Percentiles rank a stretch among this genome's conserved stretches.
Conservation (phyloP, 2,113 vertebrate genomes). For the Megaleporinus macrocephalus region DNA sequence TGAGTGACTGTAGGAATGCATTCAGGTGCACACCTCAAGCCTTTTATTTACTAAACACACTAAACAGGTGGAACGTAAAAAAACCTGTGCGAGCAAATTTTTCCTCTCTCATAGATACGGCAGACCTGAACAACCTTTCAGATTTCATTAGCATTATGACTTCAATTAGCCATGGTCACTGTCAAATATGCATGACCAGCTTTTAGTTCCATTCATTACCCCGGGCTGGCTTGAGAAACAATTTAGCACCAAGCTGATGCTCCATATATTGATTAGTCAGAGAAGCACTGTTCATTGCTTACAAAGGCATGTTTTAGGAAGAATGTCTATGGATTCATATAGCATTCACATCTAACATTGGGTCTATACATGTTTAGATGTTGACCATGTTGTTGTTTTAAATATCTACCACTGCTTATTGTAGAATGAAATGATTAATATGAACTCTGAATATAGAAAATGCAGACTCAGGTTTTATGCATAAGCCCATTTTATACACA, state of each 20-base stretch:
- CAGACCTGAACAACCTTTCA: background rate
- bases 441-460: no score
- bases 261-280: background rate
- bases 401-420: no score
- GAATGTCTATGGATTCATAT: background rate
- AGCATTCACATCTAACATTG: background rate
- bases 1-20: constrained; percentile 53
- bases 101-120: background rate
- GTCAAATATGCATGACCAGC: background rate
- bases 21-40: constrained; percentile 25
- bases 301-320: background rate
- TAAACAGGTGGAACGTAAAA: constrained; percentile 38
- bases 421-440: no score
- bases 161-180: background rate
- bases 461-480: no score
- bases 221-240: background rate
- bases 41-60: background rate
- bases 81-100: no score
- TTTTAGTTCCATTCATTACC: background rate
- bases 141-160: background rate
- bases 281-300: background rate
- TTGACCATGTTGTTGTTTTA: no score
- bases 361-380: no score
- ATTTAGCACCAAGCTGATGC: background rate
- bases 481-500: no score